These are phyloP conservation scores for Allacma fusca DNA, from an alignment of 2,888 invertebrate genomes.

Conservation along the genomic window DNA sequence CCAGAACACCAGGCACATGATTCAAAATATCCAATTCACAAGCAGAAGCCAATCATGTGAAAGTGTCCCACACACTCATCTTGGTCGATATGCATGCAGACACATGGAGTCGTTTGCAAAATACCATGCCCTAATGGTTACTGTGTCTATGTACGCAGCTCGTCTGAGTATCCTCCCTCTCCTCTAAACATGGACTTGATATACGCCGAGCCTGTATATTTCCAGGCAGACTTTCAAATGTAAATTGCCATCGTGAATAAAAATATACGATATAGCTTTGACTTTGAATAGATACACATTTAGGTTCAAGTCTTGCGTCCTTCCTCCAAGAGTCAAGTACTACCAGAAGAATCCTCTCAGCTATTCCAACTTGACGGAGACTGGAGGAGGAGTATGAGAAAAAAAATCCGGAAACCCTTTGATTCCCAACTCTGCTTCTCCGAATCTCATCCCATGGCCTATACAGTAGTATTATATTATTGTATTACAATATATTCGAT, in stretches of 20 bases:
- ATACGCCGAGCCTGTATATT: too few relatives aligned
- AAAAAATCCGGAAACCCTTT: slow-evolving; percentile 14
- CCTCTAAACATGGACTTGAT: too few relatives aligned
- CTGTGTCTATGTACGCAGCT: too few relatives aligned
- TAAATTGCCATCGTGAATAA: slow-evolving; percentile 24
- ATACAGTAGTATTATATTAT: slow-evolving; percentile 29
- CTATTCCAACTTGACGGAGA: too few relatives aligned
- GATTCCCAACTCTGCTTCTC: slow-evolving; percentile 1
- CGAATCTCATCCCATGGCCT: slow-evolving; percentile 26
- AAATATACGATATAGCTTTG: slow-evolving; percentile 32
- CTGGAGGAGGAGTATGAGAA: not conserved
- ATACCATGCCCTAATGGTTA: not conserved
- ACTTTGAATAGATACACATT: slow-evolving; percentile 16
- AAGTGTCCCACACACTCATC: slow-evolving; percentile 47
- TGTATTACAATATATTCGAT: slow-evolving; percentile 28
- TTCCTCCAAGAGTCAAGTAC: too few relatives aligned
- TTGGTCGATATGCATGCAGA: slow-evolving; percentile 22
- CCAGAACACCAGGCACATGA: too few relatives aligned
- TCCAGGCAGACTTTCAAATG: not conserved
- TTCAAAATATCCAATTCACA: not conserved
- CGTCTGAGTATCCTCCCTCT: too few relatives aligned
- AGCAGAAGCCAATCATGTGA: slow-evolving; percentile 46
- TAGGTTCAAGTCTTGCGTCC: too few relatives aligned
- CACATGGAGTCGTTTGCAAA: not conserved
- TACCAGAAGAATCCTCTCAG: too few relatives aligned